Conservation (phyloP, 1,140 invertebrate species). For the Pseudomyrmex cubaensis region DNA sequence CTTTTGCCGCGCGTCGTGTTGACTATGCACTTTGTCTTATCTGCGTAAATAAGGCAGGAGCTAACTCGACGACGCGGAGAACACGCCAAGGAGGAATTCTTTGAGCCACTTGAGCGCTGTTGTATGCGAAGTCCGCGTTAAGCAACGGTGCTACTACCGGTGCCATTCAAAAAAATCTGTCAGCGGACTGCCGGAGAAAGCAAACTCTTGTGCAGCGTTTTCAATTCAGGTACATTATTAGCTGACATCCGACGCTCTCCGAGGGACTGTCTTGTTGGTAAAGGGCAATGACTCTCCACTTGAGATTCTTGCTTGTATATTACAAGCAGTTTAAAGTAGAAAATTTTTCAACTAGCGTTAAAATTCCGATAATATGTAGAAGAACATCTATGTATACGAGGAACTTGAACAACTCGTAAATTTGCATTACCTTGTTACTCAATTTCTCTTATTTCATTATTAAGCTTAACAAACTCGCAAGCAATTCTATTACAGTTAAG, state of each 20-base stretch:
- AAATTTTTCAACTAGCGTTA: background rate
- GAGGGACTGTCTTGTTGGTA: conserved; percentile 24
- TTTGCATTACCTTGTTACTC: background rate
- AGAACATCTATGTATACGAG: background rate
- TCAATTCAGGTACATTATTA: conserved; percentile 53
- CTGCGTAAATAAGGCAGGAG: conserved; percentile 68
- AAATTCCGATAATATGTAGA: background rate
- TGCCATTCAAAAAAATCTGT: conserved; percentile 62
- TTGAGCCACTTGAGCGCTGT: conserved; percentile 64
- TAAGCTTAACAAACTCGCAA: background rate
- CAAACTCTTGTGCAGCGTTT: conserved; percentile 45
- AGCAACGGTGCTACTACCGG: conserved; percentile 58
- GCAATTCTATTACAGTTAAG: too few relatives aligned
- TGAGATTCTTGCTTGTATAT: conserved; percentile 18
- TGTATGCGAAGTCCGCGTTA: conserved; percentile 44
- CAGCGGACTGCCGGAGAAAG: conserved; percentile 53
- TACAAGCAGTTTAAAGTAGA: background rate
- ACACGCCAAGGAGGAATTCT: conserved; percentile 53
- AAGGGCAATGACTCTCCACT: conserved; percentile 13
- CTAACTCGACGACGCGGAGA: conserved; percentile 18
- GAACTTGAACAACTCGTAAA: conserved; percentile 6
- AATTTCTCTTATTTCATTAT: background rate
- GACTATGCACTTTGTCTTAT: conserved; percentile 71
- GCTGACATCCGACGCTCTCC: conserved; percentile 46
- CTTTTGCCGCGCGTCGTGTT: conserved; percentile 61